Percentiles rank a stretch among this genome's conserved stretches.
These are phyloP conservation scores for Lordiphosa clarofinis DNA, from an alignment of 1,140 invertebrate genomes.

Conservation along the genomic window DNA sequence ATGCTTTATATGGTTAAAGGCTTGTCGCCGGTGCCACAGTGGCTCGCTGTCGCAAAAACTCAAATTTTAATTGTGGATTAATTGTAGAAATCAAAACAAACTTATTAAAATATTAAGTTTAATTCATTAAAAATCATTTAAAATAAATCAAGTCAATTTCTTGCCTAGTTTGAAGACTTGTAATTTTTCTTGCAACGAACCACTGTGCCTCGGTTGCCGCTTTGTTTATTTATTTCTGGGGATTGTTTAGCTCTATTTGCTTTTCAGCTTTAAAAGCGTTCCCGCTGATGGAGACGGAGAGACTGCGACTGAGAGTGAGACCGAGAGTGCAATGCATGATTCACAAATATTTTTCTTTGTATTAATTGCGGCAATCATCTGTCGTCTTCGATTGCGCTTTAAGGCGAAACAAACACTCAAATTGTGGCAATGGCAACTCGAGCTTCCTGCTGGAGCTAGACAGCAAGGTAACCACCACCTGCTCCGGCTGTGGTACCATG, in stretches of 20 bases:
- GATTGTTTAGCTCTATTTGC: slow-evolving; percentile 71
- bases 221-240: slow-evolving; percentile 61
- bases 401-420: slow-evolving; percentile 5
- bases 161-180: too few species aligned
- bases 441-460: background rate
- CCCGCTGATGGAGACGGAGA: slow-evolving; percentile 14
- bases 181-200: too few species aligned
- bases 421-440: slow-evolving; percentile 6
- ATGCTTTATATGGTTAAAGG: slow-evolving; percentile 42
- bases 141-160: too few species aligned
- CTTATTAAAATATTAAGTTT: too few species aligned
- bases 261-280: slow-evolving; percentile 40
- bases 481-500: background rate
- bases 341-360: slow-evolving; percentile 66
- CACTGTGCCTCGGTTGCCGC: slow-evolving; percentile 1
- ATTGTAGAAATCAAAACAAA: too few species aligned
- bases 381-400: slow-evolving; percentile 25
- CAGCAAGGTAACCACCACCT: background rate
- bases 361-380: slow-evolving; percentile 58
- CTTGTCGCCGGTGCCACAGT: too few species aligned
- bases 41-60: too few species aligned
- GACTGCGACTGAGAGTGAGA: background rate
- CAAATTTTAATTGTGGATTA: too few species aligned
- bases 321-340: slow-evolving; percentile 32
- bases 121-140: too few species aligned